These are phyloP conservation scores for Tanaodytes sp. DNA, from an alignment of 2,888 invertebrate species.

Conservation along the genomic window DNA sequence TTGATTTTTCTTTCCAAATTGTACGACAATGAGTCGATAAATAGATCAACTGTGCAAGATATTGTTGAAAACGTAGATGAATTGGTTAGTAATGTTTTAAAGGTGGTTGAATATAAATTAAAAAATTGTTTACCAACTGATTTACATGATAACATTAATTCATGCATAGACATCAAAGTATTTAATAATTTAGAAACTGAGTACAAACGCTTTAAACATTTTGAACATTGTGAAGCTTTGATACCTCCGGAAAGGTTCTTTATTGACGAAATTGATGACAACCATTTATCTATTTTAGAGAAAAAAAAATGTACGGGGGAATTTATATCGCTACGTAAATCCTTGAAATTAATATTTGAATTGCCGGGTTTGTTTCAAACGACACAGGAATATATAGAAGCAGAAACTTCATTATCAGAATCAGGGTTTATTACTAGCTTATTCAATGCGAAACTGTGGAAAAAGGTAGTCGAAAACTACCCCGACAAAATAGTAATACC, in stretches of 20 bases:
- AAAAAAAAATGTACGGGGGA: slow-evolving; percentile 18
- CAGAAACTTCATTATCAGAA: background rate
- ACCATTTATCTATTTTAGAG: background rate
- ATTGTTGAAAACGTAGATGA: slow-evolving; percentile 16
- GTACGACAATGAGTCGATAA: slow-evolving; percentile 22
- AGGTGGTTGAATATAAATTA: slow-evolving; percentile 6
- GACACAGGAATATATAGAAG: background rate
- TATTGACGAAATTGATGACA: slow-evolving; percentile 28
- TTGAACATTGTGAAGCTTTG: slow-evolving; percentile 8
- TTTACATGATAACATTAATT: slow-evolving; percentile 15
- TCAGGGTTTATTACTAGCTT: slow-evolving; percentile 24
- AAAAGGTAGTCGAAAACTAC: slow-evolving; percentile 12
- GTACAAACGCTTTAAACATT: slow-evolving; percentile 19
- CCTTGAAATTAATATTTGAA: slow-evolving; percentile 21
- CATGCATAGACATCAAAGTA: slow-evolving; percentile 2
- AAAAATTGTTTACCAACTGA: slow-evolving; percentile 14
- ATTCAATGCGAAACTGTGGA: slow-evolving; percentile 29
- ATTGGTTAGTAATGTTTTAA: slow-evolving; percentile 17
- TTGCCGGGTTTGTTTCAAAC: slow-evolving; percentile 13
- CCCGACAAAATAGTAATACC: slow-evolving; percentile 32
- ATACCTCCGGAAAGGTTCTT: slow-evolving; percentile 10
- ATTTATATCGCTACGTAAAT: slow-evolving; percentile 9
- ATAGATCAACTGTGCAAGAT: slow-evolving; percentile 25
- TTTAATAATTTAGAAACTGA: slow-evolving; percentile 29
- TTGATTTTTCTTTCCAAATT: slow-evolving; percentile 27